phyloP scores from a whole-genome alignment of 2,888 invertebrate genomes.

The Sminthurinus aureus region DNA sequence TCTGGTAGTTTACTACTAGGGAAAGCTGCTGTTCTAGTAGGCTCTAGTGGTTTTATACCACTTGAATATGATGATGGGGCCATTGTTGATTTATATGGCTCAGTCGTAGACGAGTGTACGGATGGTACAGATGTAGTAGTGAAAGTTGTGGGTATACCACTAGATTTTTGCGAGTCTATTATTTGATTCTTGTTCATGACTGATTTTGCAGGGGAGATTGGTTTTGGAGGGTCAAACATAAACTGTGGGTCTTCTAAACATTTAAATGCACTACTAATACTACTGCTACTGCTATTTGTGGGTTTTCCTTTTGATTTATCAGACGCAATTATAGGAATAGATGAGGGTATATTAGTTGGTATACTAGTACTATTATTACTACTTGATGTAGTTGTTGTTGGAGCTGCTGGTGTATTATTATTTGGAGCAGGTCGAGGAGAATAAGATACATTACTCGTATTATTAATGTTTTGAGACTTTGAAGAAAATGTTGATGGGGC shows the following conservation, averaged over 20 bases:
- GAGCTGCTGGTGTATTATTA: too few relatives aligned
- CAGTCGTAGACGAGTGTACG: neutral
- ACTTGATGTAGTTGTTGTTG: too few relatives aligned
- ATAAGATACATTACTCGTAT: too few relatives aligned
- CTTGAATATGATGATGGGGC: neutral
- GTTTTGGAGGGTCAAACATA: slow-evolving; percentile 64
- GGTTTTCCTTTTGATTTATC: too few relatives aligned
- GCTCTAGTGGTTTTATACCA: slow-evolving; percentile 9
- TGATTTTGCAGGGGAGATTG: slow-evolving; percentile 1
- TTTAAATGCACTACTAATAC: too few relatives aligned
- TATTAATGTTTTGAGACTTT: too few relatives aligned
- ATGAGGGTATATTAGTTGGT: too few relatives aligned
- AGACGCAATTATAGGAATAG: too few relatives aligned
- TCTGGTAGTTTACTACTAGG: slow-evolving; percentile 15
- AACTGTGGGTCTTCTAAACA: slow-evolving; percentile 69
- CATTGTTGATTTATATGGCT: slow-evolving; percentile 6
- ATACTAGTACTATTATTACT: too few relatives aligned
- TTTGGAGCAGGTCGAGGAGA: too few relatives aligned
- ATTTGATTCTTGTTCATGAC: neutral
- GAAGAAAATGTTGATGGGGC: neutral
- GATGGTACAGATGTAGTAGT: too few relatives aligned
- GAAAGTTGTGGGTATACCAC: neutral
- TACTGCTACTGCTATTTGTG: too few relatives aligned
- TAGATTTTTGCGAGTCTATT: neutral
- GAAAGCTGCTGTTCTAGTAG: neutral